Percentiles rank a stretch among this genome's conserved stretches.
Conservation (phyloP, 1,140 invertebrate genomes). For the Venustaconcha ellipsiformis region DNA sequence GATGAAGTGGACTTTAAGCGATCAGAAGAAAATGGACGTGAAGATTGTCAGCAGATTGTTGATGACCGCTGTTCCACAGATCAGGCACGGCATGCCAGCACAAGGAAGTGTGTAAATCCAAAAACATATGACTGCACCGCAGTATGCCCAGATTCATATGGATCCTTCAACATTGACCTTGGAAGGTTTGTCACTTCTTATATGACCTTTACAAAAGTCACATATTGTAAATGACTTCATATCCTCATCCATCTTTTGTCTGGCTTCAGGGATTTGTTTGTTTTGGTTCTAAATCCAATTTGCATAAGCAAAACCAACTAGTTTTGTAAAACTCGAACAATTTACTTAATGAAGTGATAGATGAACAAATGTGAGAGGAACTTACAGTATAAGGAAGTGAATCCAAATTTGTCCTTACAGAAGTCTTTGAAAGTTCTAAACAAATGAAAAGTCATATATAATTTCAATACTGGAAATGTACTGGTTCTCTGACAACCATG, state of each 20-base stretch:
- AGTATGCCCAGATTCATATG: slow-evolving; percentile 24
- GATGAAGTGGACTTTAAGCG: slow-evolving; percentile 50
- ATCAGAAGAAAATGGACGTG: slow-evolving; percentile 44
- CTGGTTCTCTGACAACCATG: too few relatives aligned
- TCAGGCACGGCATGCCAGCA: slow-evolving; percentile 41
- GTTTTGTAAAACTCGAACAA: too few relatives aligned
- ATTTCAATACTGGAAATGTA: too few relatives aligned
- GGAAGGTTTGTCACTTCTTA: slow-evolving; percentile 46
- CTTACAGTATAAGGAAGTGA: too few relatives aligned
- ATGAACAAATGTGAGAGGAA: too few relatives aligned
- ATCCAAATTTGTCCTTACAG: too few relatives aligned
- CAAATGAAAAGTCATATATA: too few relatives aligned
- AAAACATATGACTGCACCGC: slow-evolving; percentile 40
- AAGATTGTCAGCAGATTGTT: slow-evolving; percentile 60
- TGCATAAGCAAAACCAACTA: too few relatives aligned
- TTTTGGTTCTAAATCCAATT: too few relatives aligned
- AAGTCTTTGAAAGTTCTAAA: too few relatives aligned
- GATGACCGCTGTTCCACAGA: slow-evolving; percentile 48
- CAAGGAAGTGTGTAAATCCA: slow-evolving; percentile 45
- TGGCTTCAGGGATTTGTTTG: not conserved
- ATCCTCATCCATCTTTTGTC: not conserved
- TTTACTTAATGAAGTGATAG: too few relatives aligned
- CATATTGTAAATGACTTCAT: not conserved
- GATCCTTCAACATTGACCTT: slow-evolving; percentile 28
- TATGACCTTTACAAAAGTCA: not conserved